Base-by-base conservation (phyloP, 2,113 vertebrate genomes). In the Lophius piscatorius region DNA sequence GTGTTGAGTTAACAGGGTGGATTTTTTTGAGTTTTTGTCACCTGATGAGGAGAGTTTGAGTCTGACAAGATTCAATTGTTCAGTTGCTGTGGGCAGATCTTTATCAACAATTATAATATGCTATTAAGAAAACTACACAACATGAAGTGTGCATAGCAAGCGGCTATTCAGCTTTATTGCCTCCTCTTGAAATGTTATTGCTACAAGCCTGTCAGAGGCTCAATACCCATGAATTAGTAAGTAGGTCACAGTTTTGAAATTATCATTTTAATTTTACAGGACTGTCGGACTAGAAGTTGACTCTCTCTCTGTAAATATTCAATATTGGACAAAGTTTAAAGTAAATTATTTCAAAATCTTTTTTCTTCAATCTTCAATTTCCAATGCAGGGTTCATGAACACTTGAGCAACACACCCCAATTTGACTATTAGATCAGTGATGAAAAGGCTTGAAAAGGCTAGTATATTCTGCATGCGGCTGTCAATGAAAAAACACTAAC, bases 191-290 rank as follows among this genome's bases (percentile, higher is more conserved):
- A 59, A 79, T 78, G 55, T 76, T 81, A 74, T 69, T 74, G 63
- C 81, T 52, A 58, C 57, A 52, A 71, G 56, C 24, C 74, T 46
- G 66, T 66, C 70, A 72, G 49, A 59, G 54, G 70, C 74, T 82
- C 80, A 46, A 74, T 81, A 71, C 72, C 73, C 77, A 76, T 83
- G 73, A 75, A 86, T 84, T 73, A 83, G 58, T 76, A 65, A 80
- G 28, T 35, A 79, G 59, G 54, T 69, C 23, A 39, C 59, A 64
- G 33, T 65, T 74, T 48, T 60, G 52, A 75, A 84, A 87, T 74
- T 20, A 83, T 63, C 51, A 79, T 75, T 84, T 81, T 74, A 70
- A 70, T 82, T 77, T 63, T 68, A 74, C 17, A 68, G 45, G 22
- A 67, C 49, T 72, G 52, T 42, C 13, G 36, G 31, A 70, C 42